These are phyloP conservation scores for Numenius phaeopus DNA, from an alignment of 2,797 vertebrate species.

Conservation along the genomic window DNA sequence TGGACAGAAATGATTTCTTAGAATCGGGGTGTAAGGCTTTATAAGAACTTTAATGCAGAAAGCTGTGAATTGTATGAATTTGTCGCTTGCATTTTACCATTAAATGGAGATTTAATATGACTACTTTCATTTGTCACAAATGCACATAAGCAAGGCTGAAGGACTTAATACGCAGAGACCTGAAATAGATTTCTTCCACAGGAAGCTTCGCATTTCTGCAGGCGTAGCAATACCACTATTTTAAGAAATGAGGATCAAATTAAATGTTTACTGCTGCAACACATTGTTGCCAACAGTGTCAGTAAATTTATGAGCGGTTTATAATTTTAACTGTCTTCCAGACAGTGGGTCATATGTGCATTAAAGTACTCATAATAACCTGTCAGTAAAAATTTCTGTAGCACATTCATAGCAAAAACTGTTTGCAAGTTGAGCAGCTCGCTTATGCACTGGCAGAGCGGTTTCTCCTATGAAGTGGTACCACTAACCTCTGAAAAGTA, in stretches of 20 bases:
- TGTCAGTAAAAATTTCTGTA: conserved; percentile 76
- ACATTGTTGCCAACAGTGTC: conserved; percentile 26
- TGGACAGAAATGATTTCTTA: conserved; percentile 19
- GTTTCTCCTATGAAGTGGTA: conserved; percentile 15
- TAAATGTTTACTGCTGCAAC: conserved; percentile 69
- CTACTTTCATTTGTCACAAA: conserved; percentile 59
- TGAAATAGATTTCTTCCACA: conserved; percentile 54
- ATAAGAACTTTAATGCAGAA: conserved; percentile 33
- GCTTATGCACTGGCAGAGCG: neutral
- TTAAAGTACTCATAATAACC: conserved; percentile 75
- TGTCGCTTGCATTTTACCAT: conserved; percentile 47
- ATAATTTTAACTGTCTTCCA: conserved; percentile 70
- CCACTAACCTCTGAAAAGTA: neutral
- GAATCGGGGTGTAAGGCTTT: neutral
- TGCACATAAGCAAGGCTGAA: conserved; percentile 40
- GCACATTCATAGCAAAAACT: conserved; percentile 54
- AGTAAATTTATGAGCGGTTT: conserved; percentile 72
- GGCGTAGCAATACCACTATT: conserved; percentile 27
- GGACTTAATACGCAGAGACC: conserved; percentile 11
- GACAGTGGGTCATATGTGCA: conserved; percentile 64
- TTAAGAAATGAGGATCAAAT: conserved; percentile 75
- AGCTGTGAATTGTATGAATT: conserved; percentile 42
- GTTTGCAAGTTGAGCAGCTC: neutral
- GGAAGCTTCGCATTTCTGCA: conserved; percentile 6
- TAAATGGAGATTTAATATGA: conserved; percentile 65